These are phyloP conservation scores for Pocillopora verrucosa DNA, from an alignment of 64 coral and sea anemone genomes.

Conservation along the genomic window DNA sequence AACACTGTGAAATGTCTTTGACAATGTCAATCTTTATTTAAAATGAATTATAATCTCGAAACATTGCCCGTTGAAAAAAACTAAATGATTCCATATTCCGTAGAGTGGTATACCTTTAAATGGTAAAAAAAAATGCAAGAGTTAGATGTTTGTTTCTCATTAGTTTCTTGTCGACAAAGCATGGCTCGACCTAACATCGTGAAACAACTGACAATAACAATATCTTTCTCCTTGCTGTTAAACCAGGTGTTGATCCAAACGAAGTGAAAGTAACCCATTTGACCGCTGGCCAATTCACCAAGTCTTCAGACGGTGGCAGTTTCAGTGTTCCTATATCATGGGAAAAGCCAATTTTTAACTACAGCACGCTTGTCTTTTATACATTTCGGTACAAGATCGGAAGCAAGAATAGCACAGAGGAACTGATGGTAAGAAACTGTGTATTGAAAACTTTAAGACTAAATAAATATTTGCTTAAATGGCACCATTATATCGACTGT, in stretches of 20 bases:
- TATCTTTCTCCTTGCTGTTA: neutral
- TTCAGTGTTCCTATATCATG: conserved; percentile 41
- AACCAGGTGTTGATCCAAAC: neutral
- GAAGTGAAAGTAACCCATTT: neutral
- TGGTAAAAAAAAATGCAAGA: neutral
- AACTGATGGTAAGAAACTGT: neutral
- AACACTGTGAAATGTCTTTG: no score
- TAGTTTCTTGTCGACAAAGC: no score
- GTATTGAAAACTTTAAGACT: no score
- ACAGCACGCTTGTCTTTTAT: conserved; percentile 13
- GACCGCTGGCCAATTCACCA: neutral
- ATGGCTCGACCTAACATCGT: neutral
- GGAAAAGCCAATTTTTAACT: conserved; percentile 42
- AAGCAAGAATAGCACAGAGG: neutral
- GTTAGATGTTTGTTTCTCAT: no score
- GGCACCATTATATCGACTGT: no score
- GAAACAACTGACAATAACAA: neutral
- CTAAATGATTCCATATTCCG: no score
- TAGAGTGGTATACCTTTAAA: neutral
- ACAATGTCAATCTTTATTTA: no score
- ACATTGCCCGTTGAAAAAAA: no score
- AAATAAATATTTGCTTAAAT: no score
- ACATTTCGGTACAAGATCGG: neutral
- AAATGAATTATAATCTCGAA: no score
- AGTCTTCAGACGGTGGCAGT: neutral